Evolutionary conservation across 2,113 vertebrate species (phyloP), one percentile per base, ranked within the genome.

Genomic region (Neolamprologus sp.): DNA sequence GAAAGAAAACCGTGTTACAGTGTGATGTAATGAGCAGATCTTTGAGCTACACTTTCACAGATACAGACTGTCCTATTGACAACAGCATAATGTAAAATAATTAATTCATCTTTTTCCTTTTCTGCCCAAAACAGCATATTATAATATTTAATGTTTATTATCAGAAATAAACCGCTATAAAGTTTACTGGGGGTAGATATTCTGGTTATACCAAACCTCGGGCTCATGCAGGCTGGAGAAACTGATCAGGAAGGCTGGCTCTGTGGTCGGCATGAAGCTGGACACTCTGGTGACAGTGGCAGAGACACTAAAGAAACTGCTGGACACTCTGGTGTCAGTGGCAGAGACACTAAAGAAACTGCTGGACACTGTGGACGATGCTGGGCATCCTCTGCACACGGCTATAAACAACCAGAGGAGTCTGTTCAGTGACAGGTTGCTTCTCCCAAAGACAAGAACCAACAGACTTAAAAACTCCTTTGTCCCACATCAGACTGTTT

Each of bases 371-470:
- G 3, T 10, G 51, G 3, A 10, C 9, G 0, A 23, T 54, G 6
- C 10, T 54, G 53, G n/a, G n/a, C 53, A 54, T 54, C n/a, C 10
- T 54, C 53, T 23, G 53, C 53, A 54, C 53, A 23, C 2, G 10
- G n/a, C n/a, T 2, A 21, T 0, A 4, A 54, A 0, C n/a, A 54
- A 54, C n/a, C 51, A 54, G 5, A 54, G 0, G 9, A 11, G 51
- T 53, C 51, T 53, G n/a, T 53, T 21, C 51, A 53, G 51, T 11
- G 19, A 53, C 5, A 53, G 19, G 51, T 6, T 53, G 19, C 51
- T 53, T 53, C 51, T 53, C 51, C 19, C 0, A 0, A 53, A 53
- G 51, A 11, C 19, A 21, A 53, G 19, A 21, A 53, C 9, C 3
- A 53, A 21, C 19, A 53, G 51, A 4, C 19, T 11, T 53, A 21